Evolutionary conservation across 2,797 vertebrate genomes (phyloP), one percentile per base, ranked within the genome.

Genomic region (Apogon hyalosoma): DNA sequence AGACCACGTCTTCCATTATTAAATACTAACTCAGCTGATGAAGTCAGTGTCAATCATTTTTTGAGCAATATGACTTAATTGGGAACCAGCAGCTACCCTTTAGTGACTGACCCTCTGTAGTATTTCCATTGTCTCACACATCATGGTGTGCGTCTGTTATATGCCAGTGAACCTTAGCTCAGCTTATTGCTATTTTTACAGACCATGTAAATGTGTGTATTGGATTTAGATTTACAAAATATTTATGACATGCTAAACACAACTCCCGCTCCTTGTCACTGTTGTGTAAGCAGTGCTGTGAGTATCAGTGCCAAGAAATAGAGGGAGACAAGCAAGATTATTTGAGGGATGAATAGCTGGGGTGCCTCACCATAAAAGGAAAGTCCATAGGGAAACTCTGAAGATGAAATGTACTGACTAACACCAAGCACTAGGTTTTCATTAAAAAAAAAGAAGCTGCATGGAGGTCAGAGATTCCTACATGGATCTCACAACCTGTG

Each of bases 11-110:
- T 88, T 62, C 56, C 75, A 62, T 86, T 67, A 93, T 90, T 92
- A 93, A 94, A 93, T 81, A 87, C 86, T 80, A 77, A 82, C 69
- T 85, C 47, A 62, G 74, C 69, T 80, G 69, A 77, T 61, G 64
- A 84, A 83, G 74, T 71, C 72, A 46, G 39, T 81, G 76, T 90
- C 90, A 91, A 76, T 96, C 94, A 52, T 95, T 95, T 93, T 54
- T 90, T 84, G 57, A 89, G 92, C 84, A 80, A 83, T 51, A 86
- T 90, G 56, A 70, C 21, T 33, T 70, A 39, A 75, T 24, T 66
- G 39, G 50, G 39, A 65, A 47, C 36, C n/a, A 39, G 56, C 60
- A 28, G 54, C 54, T 31, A 3, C 14, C 36, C 57, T 62, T 74
- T 73, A 69, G 57, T 41, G 49, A 47, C 36, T 54, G 52, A 61